These are phyloP conservation scores for Druon quercuslanigerum DNA, from an alignment of 1,140 invertebrate species.

Conservation along the genomic window DNA sequence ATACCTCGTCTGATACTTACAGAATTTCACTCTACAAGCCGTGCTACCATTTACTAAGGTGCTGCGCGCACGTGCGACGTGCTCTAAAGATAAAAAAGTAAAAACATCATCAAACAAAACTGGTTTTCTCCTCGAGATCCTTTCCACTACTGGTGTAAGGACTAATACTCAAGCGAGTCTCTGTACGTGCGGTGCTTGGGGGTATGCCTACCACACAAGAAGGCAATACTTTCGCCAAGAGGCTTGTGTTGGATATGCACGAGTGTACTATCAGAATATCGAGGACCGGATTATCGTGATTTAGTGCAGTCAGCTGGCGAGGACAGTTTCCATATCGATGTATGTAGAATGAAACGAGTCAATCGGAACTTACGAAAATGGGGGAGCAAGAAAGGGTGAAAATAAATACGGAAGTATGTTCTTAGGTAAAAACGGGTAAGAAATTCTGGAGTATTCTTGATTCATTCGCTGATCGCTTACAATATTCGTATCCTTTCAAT, in stretches of 20 bases:
- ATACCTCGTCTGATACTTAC: not conserved
- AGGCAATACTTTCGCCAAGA: conserved; percentile 25
- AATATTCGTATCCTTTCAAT: no score
- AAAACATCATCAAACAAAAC: conserved; percentile 56
- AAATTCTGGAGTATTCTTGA: no score
- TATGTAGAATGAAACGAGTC: conserved; percentile 2
- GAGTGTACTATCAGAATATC: conserved; percentile 44
- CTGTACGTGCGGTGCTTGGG: not conserved
- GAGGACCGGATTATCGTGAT: conserved; percentile 47
- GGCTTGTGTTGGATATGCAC: not conserved
- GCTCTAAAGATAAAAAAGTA: conserved; percentile 51
- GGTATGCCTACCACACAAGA: conserved; percentile 1
- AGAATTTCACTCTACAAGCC: conserved; percentile 18
- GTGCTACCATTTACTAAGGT: conserved; percentile 51
- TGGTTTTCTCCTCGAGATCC: conserved; percentile 54
- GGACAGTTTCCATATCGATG: conserved; percentile 38
- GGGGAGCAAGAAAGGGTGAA: no score
- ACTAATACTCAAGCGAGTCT: conserved; percentile 35
- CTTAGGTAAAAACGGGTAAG: no score
- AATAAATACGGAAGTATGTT: no score
- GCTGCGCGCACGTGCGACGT: conserved; percentile 64
- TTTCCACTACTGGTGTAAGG: conserved; percentile 45
- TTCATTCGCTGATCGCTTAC: no score
- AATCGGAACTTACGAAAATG: not conserved
- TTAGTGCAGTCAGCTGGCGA: conserved; percentile 43